These are phyloP conservation scores for Pollicipes pollicipes DNA, from an alignment of 1,140 invertebrate genomes.

Conservation along the genomic window DNA sequence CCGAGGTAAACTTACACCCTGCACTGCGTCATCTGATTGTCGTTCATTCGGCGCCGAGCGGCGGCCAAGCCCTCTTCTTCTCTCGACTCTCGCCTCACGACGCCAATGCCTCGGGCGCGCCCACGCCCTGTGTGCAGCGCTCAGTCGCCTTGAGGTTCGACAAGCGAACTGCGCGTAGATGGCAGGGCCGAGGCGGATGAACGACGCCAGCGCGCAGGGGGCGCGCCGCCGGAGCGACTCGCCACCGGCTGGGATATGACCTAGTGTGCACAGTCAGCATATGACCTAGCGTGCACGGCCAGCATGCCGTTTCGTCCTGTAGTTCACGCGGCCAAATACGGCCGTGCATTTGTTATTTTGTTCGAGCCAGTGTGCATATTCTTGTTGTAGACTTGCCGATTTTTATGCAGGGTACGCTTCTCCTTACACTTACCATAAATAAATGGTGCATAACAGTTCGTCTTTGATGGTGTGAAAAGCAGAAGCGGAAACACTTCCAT, in stretches of 20 bases:
- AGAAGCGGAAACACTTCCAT: too few species aligned
- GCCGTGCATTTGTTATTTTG: not conserved
- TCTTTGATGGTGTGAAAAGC: not conserved
- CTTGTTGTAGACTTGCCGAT: not conserved
- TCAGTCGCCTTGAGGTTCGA: not conserved
- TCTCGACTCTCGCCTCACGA: too few species aligned
- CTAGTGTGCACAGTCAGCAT: too few species aligned
- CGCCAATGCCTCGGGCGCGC: too few species aligned
- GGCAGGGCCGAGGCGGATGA: not conserved
- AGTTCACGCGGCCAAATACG: too few species aligned
- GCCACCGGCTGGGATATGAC: too few species aligned
- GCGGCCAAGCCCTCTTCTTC: not conserved
- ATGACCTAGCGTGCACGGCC: too few species aligned
- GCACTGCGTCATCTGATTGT: not conserved
- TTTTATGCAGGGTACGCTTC: not conserved
- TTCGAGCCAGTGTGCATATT: not conserved
- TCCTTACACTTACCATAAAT: not conserved
- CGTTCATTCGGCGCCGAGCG: not conserved
- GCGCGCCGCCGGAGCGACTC: too few species aligned
- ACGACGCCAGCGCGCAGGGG: too few species aligned
- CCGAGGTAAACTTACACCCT: not conserved
- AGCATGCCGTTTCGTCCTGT: too few species aligned
- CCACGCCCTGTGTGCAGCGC: not conserved
- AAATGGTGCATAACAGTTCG: not conserved
- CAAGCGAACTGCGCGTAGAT: not conserved